Conservation (phyloP, 2,888 invertebrate species). For the Hirtodrosophila trivittata region DNA sequence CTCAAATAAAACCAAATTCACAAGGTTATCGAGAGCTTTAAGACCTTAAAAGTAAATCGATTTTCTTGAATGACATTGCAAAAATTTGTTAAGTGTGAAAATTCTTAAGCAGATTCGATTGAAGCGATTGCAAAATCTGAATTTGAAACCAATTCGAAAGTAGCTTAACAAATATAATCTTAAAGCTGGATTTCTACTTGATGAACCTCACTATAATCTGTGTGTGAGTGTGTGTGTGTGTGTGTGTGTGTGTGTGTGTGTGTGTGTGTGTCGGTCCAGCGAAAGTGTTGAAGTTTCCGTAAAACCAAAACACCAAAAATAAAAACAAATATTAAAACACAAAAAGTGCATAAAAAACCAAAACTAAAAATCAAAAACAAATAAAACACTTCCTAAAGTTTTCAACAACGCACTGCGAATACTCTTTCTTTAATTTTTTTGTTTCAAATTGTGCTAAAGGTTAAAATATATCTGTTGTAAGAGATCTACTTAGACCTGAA, state of each 20-base stretch:
- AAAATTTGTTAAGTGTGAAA: too few relatives aligned
- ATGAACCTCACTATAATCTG: constrained; percentile 43
- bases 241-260: too few relatives aligned
- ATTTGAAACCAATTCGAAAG: constrained; percentile 38
- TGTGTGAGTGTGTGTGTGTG: too few relatives aligned
- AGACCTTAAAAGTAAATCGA: background rate
- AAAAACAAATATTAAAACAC: constrained; percentile 19
- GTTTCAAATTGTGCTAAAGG: too few relatives aligned
- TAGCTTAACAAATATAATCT: constrained; percentile 18
- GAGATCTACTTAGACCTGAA: too few relatives aligned
- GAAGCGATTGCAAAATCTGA: too few relatives aligned
- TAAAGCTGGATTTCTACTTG: constrained; percentile 53
- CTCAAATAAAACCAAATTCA: constrained; percentile 10
- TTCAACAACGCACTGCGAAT: too few relatives aligned
- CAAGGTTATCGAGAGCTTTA: constrained; percentile 39
- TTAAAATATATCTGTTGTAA: too few relatives aligned
- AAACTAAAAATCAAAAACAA: constrained; percentile 15
- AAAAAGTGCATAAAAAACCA: constrained; percentile 35
- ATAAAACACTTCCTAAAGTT: constrained; percentile 8
- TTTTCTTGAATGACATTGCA: too few relatives aligned
- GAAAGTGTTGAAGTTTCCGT: constrained; percentile 44
- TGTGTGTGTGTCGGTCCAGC: constrained; percentile 35
- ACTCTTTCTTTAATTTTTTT: too few relatives aligned
- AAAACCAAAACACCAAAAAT: constrained; percentile 12
- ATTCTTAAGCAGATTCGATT: too few relatives aligned